These are phyloP conservation scores for Bhutanitis thaidina DNA, from an alignment of 2,888 invertebrate species.

Conservation along the genomic window DNA sequence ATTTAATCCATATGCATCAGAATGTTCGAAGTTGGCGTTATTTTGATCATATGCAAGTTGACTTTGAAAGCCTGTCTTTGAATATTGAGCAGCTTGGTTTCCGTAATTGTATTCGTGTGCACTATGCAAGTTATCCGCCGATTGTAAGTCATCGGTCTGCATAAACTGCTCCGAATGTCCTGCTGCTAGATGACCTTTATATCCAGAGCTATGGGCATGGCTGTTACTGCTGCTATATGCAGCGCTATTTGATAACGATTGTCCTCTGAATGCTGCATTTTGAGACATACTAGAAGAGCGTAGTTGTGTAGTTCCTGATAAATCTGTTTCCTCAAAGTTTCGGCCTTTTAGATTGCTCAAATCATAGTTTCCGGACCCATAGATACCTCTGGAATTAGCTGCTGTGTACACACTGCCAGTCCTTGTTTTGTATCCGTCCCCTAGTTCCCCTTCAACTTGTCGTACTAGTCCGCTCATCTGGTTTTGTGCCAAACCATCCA, in stretches of 20 bases:
- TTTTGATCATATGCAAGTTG: slow-evolving; percentile 29
- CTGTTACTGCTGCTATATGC: slow-evolving; percentile 31
- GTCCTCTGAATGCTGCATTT: slow-evolving; percentile 28
- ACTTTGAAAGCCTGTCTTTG: slow-evolving; percentile 5
- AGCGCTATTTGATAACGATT: slow-evolving; percentile 24
- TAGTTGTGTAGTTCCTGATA: slow-evolving; percentile 37
- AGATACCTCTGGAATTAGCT: slow-evolving; percentile 66
- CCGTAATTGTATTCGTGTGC: slow-evolving; percentile 37
- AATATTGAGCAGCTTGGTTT: slow-evolving; percentile 28
- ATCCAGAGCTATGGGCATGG: slow-evolving; percentile 37
- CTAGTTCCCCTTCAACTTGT: slow-evolving; percentile 66
- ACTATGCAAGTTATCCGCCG: slow-evolving; percentile 25
- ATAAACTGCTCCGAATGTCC: slow-evolving; percentile 28
- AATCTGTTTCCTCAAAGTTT: slow-evolving; percentile 56
- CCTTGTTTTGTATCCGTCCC: slow-evolving; percentile 54
- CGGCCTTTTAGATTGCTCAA: slow-evolving; percentile 60
- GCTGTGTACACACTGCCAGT: slow-evolving; percentile 62
- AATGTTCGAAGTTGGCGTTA: slow-evolving; percentile 33
- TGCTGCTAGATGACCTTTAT: slow-evolving; percentile 34
- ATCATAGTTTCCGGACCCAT: slow-evolving; percentile 59
- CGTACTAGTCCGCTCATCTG: slow-evolving; percentile 67
- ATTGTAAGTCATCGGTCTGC: slow-evolving; percentile 40
- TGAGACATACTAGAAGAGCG: slow-evolving; percentile 27
- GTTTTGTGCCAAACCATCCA: slow-evolving; percentile 67
- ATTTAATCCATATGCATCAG: slow-evolving; percentile 35